Evolutionary conservation across 1,140 invertebrate genomes (phyloP).

Genomic region (Acromyrmex echinatior): DNA sequence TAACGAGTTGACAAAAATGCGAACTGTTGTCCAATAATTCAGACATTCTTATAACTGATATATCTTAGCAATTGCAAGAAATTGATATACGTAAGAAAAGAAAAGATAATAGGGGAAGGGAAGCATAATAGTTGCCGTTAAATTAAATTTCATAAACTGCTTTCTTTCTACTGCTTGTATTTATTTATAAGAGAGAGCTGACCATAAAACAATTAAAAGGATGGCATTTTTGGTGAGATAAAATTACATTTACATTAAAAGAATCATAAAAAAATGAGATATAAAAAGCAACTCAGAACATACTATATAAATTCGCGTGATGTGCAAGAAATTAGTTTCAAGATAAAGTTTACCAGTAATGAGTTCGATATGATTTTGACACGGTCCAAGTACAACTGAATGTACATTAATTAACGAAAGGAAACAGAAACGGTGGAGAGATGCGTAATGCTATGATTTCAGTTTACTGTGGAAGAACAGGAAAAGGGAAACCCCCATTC

Average conservation of each 20-base stretch:
- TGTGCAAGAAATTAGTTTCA: neutral
- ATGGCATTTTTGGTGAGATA: neutral
- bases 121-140: conserved; percentile 68
- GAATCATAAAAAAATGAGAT: neutral
- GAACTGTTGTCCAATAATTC: conserved; percentile 57
- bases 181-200: neutral
- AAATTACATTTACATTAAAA: neutral
- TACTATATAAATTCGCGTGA: neutral
- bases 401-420: conserved; percentile 56
- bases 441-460: conserved; percentile 47
- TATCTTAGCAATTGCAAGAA: conserved; percentile 63
- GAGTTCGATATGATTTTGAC: conserved; percentile 47
- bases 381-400: conserved; percentile 22
- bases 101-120: conserved; percentile 55
- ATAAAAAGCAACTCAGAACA: neutral
- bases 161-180: neutral
- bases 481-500: conserved; percentile 57
- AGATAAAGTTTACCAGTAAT: conserved; percentile 15
- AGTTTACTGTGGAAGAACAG: conserved; percentile 51
- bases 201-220: neutral
- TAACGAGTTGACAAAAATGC: conserved; percentile 63
- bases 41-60: conserved; percentile 74
- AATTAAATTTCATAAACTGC: conserved; percentile 2
- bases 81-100: conserved; percentile 74
- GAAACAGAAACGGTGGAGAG: conserved; percentile 20